Evolutionary conservation across 1,140 invertebrate species (phyloP).

Genomic region (Aphelenchoides avenae): DNA sequence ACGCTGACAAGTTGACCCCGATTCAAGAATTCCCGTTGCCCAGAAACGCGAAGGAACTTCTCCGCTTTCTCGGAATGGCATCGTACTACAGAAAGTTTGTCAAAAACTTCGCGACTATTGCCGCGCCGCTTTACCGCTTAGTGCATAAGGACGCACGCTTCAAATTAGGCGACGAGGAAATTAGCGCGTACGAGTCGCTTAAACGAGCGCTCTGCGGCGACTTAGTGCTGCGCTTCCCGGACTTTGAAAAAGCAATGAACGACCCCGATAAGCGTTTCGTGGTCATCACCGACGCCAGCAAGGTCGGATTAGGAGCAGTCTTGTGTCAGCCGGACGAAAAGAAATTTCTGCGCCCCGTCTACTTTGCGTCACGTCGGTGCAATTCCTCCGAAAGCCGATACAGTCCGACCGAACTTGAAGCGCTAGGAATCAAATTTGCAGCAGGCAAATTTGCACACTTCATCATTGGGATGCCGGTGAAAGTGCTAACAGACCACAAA

Average conservation of each 20-base stretch:
- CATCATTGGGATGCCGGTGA: constrained; percentile 1
- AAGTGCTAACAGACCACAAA: constrained; percentile 19
- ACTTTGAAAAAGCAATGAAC: constrained; percentile 7
- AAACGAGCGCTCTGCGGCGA: constrained; percentile 17
- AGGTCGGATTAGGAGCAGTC: constrained; percentile 27
- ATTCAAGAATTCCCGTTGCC: constrained; percentile 14
- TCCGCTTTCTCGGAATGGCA: constrained; percentile 15
- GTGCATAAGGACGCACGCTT: constrained; percentile 14
- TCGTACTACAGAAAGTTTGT: constrained; percentile 27
- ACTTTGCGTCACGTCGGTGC: background rate
- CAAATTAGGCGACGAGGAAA: constrained; percentile 6
- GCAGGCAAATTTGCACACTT: constrained; percentile 22
- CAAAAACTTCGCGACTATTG: constrained; percentile 18
- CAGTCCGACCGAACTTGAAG: constrained; percentile 19
- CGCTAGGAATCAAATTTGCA: constrained; percentile 11
- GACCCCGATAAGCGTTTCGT: constrained; percentile 25
- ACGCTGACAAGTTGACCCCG: constrained; percentile 17
- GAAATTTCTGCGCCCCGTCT: constrained; percentile 13
- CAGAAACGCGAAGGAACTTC: constrained; percentile 1
- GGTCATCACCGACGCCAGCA: constrained; percentile 36
- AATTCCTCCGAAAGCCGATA: constrained; percentile 11
- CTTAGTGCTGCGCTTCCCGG: constrained; percentile 29
- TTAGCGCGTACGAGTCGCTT: constrained; percentile 26
- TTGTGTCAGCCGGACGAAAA: constrained; percentile 35
- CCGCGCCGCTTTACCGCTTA: constrained; percentile 12